Percentiles rank a stretch among this genome's conserved stretches.
These are phyloP conservation scores for Eidolon helvum DNA, from an alignment of 2,113 vertebrate genomes.

Conservation along the genomic window DNA sequence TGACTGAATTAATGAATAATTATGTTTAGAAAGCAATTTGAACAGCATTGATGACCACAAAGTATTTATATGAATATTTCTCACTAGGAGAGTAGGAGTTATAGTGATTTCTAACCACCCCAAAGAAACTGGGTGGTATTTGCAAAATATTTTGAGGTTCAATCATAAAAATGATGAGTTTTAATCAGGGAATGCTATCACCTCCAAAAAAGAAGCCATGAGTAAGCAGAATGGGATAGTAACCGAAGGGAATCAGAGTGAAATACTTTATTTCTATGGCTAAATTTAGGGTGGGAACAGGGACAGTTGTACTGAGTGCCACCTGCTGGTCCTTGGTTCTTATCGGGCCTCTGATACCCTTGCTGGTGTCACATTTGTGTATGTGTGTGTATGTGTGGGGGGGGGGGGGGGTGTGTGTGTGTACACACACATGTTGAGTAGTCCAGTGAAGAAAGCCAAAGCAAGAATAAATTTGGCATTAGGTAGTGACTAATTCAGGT, in stretches of 20 bases:
- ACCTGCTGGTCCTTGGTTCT: neutral
- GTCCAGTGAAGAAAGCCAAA: neutral
- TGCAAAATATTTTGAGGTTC: neutral
- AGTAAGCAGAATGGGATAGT: neutral
- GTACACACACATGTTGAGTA: neutral
- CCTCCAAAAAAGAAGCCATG: neutral
- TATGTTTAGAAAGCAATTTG: neutral
- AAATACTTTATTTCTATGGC: neutral
- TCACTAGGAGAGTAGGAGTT: neutral
- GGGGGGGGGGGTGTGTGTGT: too few species aligned
- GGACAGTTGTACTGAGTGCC: neutral
- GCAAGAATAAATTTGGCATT: neutral
- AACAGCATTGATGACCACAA: neutral
- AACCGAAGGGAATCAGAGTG: neutral
- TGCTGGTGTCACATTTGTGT: neutral
- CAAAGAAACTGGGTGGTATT: neutral
- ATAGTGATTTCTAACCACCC: neutral
- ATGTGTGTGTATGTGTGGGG: neutral
- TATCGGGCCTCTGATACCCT: neutral
- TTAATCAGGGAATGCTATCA: neutral
- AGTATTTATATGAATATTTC: neutral
- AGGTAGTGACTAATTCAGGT: neutral
- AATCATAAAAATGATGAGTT: neutral
- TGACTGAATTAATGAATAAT: neutral
- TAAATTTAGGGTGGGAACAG: neutral